Base-by-base conservation (phyloP, 1,140 invertebrate genomes). In the Phortica variegata region DNA sequence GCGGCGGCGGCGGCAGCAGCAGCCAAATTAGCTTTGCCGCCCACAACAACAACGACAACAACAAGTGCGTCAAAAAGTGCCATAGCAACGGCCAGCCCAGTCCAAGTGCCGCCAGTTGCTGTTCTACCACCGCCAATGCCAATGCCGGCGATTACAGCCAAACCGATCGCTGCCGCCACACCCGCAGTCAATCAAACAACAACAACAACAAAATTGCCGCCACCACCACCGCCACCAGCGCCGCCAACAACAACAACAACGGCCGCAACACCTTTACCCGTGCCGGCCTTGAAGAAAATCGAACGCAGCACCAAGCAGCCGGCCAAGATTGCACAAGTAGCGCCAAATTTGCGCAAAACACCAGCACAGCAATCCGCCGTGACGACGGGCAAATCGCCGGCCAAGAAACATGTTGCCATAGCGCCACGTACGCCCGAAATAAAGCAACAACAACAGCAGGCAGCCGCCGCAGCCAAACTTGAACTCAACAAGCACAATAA, bases 341-440 rank as follows among this genome's bases (percentile, higher is more conserved):
- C 73, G n/a, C 73, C 73, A 18, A 74, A 74, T 50, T 34, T 75
- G 19, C 60, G 74, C 18, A 76, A 76, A 52, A 71, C 69, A 12
- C 65, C 46, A 41, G 42, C 4, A n/a, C n/a, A n/a, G n/a, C n/a
- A n/a, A n/a, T n/a, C n/a, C n/a, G n/a, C n/a, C 9, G 26, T 38
- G 26, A 32, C 15, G 7, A 65, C 54, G 0, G 72, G 65, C 6
- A 76, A 73, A 34, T 75, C 73, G 7, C 73, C 74, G 4, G 69
- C 69, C 31, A 76, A 76, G 40, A 76, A 76, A 46, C 74, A 72
- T 38, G 73, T 76, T 36, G 69, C 71, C 19, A 76, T 76, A 20
- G 74, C 74, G 1, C 74, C 74, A 9, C 57, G 74, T 5, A 76
- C 70, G 26, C 60, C 66, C 9, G 73, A 75, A 49, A 71, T 71